phyloP scores from a whole-genome alignment of 1,140 invertebrate species.

The Drosophila auraria region DNA sequence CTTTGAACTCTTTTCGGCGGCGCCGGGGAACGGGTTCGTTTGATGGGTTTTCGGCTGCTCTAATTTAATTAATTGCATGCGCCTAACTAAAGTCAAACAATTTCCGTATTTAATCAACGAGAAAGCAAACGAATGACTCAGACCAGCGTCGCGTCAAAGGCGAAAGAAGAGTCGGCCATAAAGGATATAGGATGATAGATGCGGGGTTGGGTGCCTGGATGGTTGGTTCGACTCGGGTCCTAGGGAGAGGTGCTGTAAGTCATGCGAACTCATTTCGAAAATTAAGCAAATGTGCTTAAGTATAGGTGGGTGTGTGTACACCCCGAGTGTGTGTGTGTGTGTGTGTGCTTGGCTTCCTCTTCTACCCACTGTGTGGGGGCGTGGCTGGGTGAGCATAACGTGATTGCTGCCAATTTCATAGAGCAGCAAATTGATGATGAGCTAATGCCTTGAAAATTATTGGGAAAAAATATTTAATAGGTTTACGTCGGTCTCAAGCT shows the following conservation, averaged over 20 bases:
- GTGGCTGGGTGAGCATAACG: constrained; percentile 65
- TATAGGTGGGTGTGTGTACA: constrained; percentile 25
- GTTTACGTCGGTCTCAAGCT: constrained; percentile 40
- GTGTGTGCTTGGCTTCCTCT: constrained; percentile 17
- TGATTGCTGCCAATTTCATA: constrained; percentile 72
- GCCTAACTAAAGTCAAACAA: constrained; percentile 73
- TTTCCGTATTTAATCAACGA: constrained; percentile 78
- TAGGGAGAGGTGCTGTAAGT: constrained; percentile 41
- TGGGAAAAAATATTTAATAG: constrained; percentile 58
- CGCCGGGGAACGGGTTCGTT: constrained; percentile 10
- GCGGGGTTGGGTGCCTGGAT: constrained; percentile 9
- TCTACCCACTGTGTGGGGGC: constrained; percentile 31
- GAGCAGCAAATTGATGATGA: constrained; percentile 71
- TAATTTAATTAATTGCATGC: constrained; percentile 80
- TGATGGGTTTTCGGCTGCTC: constrained; percentile 46
- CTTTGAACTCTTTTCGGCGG: constrained; percentile 38
- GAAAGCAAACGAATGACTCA: constrained; percentile 73
- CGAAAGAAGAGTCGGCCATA: constrained; percentile 37
- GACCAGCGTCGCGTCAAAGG: constrained; percentile 31
- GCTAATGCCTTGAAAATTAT: constrained; percentile 67
- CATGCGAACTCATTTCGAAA: constrained; percentile 72
- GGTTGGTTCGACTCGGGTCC: constrained; percentile 2
- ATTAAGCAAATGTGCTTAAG: constrained; percentile 58
- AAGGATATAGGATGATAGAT: constrained; percentile 49
- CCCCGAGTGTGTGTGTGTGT: background rate